phyloP scores from a whole-genome alignment of 2,888 invertebrate species.

The Ophonus ardosiacus region DNA sequence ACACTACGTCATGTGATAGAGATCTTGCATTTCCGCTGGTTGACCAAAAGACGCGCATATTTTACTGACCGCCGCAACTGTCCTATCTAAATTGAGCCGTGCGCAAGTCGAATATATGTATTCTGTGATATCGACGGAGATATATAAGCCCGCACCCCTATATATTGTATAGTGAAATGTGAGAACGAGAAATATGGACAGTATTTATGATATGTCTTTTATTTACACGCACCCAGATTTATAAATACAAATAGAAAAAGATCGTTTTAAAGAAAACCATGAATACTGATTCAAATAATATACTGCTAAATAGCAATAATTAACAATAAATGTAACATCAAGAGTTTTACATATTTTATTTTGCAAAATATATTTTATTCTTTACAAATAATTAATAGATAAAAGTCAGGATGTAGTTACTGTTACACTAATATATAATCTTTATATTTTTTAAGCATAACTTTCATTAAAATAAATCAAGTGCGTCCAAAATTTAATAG shows the following conservation, averaged over 20 bases:
- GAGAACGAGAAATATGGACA: neutral
- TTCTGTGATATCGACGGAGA: conserved; percentile 71
- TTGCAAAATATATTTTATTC: too few relatives aligned
- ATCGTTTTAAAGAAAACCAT: neutral
- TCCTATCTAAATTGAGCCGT: conserved; percentile 62
- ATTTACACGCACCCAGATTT: conserved; percentile 18
- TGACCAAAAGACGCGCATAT: conserved; percentile 75
- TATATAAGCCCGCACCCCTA: conserved; percentile 65
- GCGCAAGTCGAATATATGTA: conserved; percentile 70
- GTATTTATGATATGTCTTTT: conserved; percentile 15
- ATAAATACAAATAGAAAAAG: too few relatives aligned
- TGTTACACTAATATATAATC: too few relatives aligned
- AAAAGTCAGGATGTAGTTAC: too few relatives aligned
- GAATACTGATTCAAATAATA: too few relatives aligned
- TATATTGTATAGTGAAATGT: conserved; percentile 37
- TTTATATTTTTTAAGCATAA: too few relatives aligned
- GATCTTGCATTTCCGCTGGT: conserved; percentile 75
- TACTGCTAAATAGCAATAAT: too few relatives aligned
- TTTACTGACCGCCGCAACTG: conserved; percentile 70
- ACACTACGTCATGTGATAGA: conserved; percentile 73
- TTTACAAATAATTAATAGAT: too few relatives aligned
- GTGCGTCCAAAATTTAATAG: too few relatives aligned
- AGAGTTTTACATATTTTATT: too few relatives aligned
- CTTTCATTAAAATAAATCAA: too few relatives aligned
- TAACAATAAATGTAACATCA: too few relatives aligned